Conservation (phyloP, 1,140 invertebrate genomes). For the Musca domestica region DNA sequence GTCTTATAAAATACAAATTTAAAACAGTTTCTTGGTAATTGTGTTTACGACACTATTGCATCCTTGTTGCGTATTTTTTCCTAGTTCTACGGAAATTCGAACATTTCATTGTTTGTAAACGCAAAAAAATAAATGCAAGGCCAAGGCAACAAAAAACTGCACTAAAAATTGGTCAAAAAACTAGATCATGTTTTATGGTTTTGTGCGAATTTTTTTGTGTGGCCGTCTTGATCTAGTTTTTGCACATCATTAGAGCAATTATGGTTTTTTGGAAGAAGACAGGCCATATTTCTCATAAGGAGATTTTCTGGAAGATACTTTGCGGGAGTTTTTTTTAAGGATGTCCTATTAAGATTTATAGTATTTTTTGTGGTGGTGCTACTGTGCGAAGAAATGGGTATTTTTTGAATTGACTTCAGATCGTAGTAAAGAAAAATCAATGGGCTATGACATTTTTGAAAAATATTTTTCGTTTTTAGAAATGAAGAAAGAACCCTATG, state of each 20-base stretch:
- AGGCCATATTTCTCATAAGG: too few species aligned
- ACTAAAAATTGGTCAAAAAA: constrained; percentile 54
- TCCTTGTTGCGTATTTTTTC: neutral
- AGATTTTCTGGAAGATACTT: too few species aligned
- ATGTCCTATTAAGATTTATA: too few species aligned
- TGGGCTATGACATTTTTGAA: too few species aligned
- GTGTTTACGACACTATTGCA: neutral
- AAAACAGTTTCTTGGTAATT: constrained; percentile 9
- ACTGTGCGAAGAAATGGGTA: too few species aligned
- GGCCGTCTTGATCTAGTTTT: neutral
- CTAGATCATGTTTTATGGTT: constrained; percentile 39
- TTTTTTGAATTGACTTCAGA: too few species aligned
- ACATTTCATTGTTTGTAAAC: neutral
- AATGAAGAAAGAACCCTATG: too few species aligned
- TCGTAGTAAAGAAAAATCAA: too few species aligned
- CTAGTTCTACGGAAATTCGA: neutral
- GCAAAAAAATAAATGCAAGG: constrained; percentile 15
- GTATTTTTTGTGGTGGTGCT: too few species aligned
- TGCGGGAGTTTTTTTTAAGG: too few species aligned
- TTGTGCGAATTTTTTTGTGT: constrained; percentile 13
- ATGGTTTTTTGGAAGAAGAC: too few species aligned
- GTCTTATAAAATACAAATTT: neutral
- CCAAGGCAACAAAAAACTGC: constrained; percentile 45
- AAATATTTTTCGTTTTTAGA: too few species aligned
- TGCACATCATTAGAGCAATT: neutral